Percentiles rank a stretch among this genome's conserved stretches.
Conservation (phyloP, 2,113 vertebrate species). For the Ifrita kowaldi region DNA sequence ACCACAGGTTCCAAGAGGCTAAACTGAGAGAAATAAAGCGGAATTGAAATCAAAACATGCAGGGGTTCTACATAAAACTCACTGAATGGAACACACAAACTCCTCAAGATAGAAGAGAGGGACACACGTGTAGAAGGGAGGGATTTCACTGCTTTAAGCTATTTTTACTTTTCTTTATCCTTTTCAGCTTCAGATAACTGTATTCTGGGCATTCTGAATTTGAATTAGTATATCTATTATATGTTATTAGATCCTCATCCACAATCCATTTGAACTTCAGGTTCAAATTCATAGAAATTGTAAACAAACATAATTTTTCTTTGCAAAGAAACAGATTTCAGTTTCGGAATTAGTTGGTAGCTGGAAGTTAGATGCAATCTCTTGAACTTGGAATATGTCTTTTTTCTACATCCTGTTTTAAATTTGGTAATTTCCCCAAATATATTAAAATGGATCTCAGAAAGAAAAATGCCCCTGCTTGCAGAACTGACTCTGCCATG, state of each 20-base stretch:
- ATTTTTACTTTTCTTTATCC: not conserved
- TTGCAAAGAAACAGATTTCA: not conserved
- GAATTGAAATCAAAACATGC: conserved; percentile 62
- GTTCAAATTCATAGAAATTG: not conserved
- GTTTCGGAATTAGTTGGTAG: not conserved
- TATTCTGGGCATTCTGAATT: not conserved
- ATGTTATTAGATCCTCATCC: not conserved
- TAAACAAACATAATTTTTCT: not conserved
- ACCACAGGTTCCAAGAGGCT: conserved; percentile 68
- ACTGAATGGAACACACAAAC: conserved; percentile 57
- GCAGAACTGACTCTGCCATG: not conserved
- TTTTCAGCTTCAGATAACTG: not conserved
- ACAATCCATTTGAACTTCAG: not conserved
- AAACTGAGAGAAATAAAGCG: conserved; percentile 57
- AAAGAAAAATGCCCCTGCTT: not conserved
- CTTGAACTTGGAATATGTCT: not conserved
- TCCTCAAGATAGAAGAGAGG: not conserved
- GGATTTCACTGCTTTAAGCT: not conserved
- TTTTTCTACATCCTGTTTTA: not conserved
- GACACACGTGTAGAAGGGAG: accelerated
- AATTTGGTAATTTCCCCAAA: not conserved
- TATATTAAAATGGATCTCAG: not conserved
- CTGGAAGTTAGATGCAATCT: not conserved
- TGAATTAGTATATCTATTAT: not conserved
- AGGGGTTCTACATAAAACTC: conserved; percentile 70